phyloP scores from a whole-genome alignment of 2,113 vertebrate genomes.

The Tinamus guttatus region DNA sequence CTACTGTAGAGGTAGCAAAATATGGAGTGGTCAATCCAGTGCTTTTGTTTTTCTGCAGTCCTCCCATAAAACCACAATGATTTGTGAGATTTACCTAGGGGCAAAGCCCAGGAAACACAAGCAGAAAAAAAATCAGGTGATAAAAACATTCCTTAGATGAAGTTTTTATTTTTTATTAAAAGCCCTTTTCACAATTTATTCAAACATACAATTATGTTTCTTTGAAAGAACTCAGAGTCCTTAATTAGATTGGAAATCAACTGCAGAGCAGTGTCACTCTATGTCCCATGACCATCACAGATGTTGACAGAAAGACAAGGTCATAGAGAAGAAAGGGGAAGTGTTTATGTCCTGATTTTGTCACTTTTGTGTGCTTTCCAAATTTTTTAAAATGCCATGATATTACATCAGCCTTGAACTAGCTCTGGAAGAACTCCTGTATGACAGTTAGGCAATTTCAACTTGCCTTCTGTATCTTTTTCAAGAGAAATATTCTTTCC shows the following conservation, averaged over 20 bases:
- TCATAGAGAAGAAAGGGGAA: neutral
- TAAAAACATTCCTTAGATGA: neutral
- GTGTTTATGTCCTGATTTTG: neutral
- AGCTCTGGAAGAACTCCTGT: neutral
- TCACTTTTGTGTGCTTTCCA: neutral
- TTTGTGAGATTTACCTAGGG: slow-evolving; percentile 93
- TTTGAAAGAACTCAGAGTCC: neutral
- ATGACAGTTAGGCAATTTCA: neutral
- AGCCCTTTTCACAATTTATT: neutral
- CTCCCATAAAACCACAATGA: slow-evolving; percentile 98
- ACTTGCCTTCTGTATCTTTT: neutral
- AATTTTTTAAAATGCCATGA: neutral
- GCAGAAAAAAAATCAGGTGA: neutral
- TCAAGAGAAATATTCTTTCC: neutral
- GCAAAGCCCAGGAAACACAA: slow-evolving; percentile 25
- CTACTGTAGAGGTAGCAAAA: slow-evolving; percentile 96
- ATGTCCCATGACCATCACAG: neutral
- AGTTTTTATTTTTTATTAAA: neutral
- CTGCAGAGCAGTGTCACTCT: neutral
- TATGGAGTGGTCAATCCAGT: slow-evolving; percentile 96
- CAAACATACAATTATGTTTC: neutral
- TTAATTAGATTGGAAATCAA: slow-evolving; percentile 27
- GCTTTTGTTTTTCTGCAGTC: slow-evolving; percentile 95
- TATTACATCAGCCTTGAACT: neutral
- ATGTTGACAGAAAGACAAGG: neutral